A percentile compares a stretch with the other conserved stretches of the same genome.
Conservation (phyloP, 2,888 invertebrate species). For the Tipula helvola region DNA sequence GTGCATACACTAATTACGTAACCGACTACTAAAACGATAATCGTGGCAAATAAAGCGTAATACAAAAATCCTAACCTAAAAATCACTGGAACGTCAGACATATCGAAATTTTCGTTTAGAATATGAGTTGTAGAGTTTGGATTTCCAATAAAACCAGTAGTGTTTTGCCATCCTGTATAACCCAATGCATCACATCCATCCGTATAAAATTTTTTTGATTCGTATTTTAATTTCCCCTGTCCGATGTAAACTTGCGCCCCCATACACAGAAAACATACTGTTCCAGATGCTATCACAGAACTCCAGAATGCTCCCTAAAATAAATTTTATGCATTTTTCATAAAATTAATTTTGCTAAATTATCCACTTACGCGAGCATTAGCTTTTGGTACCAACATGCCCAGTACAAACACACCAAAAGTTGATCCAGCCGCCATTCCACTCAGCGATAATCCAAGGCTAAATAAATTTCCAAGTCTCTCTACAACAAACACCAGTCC, state of each 20-base stretch:
- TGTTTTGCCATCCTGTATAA: neutral
- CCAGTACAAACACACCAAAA: slow-evolving; percentile 53
- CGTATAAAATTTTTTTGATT: slow-evolving; percentile 14
- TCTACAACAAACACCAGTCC: slow-evolving; percentile 46
- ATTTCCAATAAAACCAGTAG: neutral
- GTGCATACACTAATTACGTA: slow-evolving; percentile 49
- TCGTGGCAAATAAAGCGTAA: slow-evolving; percentile 50
- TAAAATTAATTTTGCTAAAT: neutral
- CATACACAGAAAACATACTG: neutral
- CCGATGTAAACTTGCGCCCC: neutral
- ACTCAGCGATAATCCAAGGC: slow-evolving; percentile 47
- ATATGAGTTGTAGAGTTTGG: neutral
- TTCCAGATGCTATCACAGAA: neutral
- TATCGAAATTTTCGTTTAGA: neutral
- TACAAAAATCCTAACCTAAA: slow-evolving; percentile 57
- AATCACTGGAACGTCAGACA: neutral
- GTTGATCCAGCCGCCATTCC: slow-evolving; percentile 54
- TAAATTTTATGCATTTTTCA: neutral
- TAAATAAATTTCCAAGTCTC: slow-evolving; percentile 51
- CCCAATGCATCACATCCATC: slow-evolving; percentile 16
- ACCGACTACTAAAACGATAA: slow-evolving; percentile 45
- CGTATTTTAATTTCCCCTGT: neutral
- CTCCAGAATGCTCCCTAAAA: neutral
- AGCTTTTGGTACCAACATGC: slow-evolving; percentile 52
- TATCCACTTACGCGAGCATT: slow-evolving; percentile 41